These are phyloP conservation scores for Ceratosolen solmsi DNA, from an alignment of 1,140 invertebrate species.

Conservation along the genomic window DNA sequence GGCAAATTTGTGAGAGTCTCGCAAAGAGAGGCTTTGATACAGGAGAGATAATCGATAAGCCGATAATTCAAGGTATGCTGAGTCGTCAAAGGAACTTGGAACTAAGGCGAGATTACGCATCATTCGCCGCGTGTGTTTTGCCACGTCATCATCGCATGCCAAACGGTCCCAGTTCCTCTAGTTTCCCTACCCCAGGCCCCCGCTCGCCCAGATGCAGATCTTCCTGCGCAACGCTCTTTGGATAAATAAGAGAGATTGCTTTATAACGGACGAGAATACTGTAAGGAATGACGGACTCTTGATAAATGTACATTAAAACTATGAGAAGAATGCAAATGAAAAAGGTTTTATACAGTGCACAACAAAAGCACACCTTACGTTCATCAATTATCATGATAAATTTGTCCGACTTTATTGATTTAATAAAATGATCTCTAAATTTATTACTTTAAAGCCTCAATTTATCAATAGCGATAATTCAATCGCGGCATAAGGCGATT, in stretches of 20 bases:
- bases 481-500: neutral
- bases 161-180: slow-evolving; percentile 21
- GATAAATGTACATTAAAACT: slow-evolving; percentile 12
- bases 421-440: too few species aligned
- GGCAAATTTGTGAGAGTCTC: slow-evolving; percentile 53
- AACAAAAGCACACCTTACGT: neutral
- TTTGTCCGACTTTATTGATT: too few species aligned
- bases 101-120: slow-evolving; percentile 21
- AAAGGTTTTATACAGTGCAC: neutral
- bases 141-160: slow-evolving; percentile 42
- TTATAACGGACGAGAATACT: slow-evolving; percentile 51
- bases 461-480: too few species aligned
- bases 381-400: too few species aligned
- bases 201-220: slow-evolving; percentile 37
- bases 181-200: neutral
- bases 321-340: too few species aligned
- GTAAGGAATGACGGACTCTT: neutral
- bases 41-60: slow-evolving; percentile 53
- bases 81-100: slow-evolving; percentile 31
- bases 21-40: slow-evolving; percentile 53
- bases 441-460: too few species aligned
- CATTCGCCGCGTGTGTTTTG: slow-evolving; percentile 20
- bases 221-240: slow-evolving; percentile 57
- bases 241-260: slow-evolving; percentile 55
- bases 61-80: slow-evolving; percentile 47